These are phyloP conservation scores for Diadromus collaris DNA, from an alignment of 2,888 invertebrate species.

Conservation along the genomic window DNA sequence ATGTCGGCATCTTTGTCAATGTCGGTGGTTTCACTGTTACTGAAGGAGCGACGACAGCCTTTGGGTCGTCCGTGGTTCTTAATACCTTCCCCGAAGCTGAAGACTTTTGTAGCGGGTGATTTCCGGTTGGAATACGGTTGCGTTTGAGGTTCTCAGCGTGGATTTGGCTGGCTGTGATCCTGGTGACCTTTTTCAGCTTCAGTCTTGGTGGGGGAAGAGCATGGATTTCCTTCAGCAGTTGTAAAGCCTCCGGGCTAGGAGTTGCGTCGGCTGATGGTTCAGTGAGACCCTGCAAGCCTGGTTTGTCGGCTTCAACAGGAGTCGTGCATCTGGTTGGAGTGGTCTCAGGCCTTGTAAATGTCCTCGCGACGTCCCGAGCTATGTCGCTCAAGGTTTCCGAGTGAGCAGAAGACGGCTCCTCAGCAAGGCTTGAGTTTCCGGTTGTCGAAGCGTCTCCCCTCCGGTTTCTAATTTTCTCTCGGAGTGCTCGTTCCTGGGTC, in stretches of 20 bases:
- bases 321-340: no score
- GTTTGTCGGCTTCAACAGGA: no score
- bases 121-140: neutral
- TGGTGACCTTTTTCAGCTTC: slow-evolving; percentile 20
- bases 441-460: neutral
- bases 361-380: neutral
- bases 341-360: no score
- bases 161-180: slow-evolving; percentile 1
- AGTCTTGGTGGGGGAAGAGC: slow-evolving; percentile 34
- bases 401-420: neutral
- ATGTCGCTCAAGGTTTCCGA: neutral
- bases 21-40: slow-evolving; percentile 35
- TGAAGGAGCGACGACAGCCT: slow-evolving; percentile 44
- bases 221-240: slow-evolving; percentile 11
- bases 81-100: neutral
- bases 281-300: neutral
- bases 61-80: slow-evolving; percentile 31
- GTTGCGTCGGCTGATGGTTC: neutral
- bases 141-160: slow-evolving; percentile 6
- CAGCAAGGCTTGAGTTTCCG: neutral
- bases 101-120: neutral
- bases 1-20: neutral
- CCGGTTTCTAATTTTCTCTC: neutral
- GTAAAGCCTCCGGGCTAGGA: neutral
- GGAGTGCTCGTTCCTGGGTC: neutral